A percentile compares a stretch with the other conserved stretches of the same genome.
phyloP scores from a whole-genome alignment of 2,888 invertebrate species.

The Thysanoteuthis rhombus region DNA sequence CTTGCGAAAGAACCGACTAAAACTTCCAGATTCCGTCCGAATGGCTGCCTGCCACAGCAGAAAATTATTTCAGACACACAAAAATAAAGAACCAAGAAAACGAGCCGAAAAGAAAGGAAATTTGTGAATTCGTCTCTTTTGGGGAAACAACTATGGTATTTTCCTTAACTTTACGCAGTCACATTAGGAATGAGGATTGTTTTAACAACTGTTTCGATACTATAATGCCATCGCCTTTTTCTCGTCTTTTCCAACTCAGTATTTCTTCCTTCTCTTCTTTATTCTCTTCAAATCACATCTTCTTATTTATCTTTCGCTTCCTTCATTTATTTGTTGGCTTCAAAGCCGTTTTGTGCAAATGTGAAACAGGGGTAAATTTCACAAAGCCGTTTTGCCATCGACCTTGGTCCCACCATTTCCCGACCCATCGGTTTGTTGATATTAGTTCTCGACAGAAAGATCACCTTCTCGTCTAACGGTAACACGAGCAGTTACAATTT shows the following conservation, averaged over 20 bases:
- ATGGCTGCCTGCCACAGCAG: background rate
- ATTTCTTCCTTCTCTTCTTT: background rate
- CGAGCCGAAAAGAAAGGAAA: background rate
- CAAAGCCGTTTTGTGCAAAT: background rate
- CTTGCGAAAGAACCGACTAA: background rate
- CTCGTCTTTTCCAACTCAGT: background rate
- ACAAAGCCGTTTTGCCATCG: background rate
- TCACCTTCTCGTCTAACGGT: background rate
- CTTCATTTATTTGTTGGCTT: slow-evolving; percentile 1
- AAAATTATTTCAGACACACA: background rate
- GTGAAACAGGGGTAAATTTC: background rate
- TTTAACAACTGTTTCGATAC: background rate
- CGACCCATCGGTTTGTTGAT: background rate
- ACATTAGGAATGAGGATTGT: slow-evolving; percentile 12
- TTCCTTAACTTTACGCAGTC: background rate
- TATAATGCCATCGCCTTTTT: background rate
- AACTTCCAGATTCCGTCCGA: background rate
- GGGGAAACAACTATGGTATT: background rate
- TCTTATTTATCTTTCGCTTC: background rate
- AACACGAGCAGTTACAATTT: background rate
- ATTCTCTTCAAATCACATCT: background rate
- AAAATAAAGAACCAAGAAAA: background rate
- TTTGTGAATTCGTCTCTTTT: background rate
- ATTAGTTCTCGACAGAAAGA: background rate
- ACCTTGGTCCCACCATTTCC: background rate